Conservation (phyloP, 2,888 invertebrate genomes). For the Melolontha melolontha region DNA sequence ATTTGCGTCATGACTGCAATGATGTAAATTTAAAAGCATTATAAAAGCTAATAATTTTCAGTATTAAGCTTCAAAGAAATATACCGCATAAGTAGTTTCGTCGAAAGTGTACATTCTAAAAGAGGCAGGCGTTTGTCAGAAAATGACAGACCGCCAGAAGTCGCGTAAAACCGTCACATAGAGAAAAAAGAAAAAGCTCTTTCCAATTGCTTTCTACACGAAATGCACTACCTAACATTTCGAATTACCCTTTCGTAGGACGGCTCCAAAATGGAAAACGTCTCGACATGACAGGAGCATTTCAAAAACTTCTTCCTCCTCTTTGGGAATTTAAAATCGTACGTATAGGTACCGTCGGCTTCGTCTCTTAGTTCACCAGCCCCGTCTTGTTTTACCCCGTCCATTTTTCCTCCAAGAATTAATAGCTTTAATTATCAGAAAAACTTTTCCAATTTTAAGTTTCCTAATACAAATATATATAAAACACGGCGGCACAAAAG, state of each 20-base stretch:
- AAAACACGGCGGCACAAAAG: constrained; percentile 33
- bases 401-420: constrained; percentile 37
- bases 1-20: no score
- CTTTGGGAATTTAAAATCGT: constrained; percentile 42
- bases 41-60: no score
- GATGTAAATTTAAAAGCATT: no score
- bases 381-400: constrained; percentile 4
- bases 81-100: no score
- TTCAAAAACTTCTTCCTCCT: constrained; percentile 40
- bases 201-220: constrained; percentile 13
- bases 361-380: background rate
- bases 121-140: background rate
- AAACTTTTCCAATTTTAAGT: constrained; percentile 46
- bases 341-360: constrained; percentile 10
- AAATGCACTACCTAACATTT: constrained; percentile 12
- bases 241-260: constrained; percentile 7
- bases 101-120: background rate
- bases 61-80: no score
- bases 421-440: constrained; percentile 45
- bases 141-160: constrained; percentile 9
- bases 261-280: constrained; percentile 44
- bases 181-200: constrained; percentile 6
- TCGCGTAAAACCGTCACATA: constrained; percentile 1
- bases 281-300: constrained; percentile 45
- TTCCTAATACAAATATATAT: constrained; percentile 44